phyloP scores from a whole-genome alignment of 1,140 invertebrate species.

The Drosophila rufa region DNA sequence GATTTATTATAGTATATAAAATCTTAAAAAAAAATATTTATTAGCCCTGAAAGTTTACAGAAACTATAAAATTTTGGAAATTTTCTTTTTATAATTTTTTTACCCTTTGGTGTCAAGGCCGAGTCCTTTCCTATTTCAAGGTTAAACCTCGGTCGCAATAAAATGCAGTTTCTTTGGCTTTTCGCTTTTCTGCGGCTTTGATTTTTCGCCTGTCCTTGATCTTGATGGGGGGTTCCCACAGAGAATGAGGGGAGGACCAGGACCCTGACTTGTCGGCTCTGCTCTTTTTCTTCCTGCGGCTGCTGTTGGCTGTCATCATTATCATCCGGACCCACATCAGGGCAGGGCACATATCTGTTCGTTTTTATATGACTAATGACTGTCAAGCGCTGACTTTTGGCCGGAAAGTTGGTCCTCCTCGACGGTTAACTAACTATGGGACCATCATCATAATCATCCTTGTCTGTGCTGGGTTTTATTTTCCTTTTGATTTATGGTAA shows the following conservation, averaged over 20 bases:
- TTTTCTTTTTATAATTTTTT: too few relatives aligned
- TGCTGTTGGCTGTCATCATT: conserved; percentile 65
- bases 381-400: conserved; percentile 70
- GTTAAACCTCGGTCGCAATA: conserved; percentile 15
- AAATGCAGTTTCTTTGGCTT: conserved; percentile 34
- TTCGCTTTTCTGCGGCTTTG: conserved; percentile 34
- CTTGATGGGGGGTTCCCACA: conserved; percentile 41
- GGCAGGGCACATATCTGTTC: conserved; percentile 40
- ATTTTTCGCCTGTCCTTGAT: conserved; percentile 47
- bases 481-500: conserved; percentile 57
- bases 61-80: too few relatives aligned
- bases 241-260: conserved; percentile 16
- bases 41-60: too few relatives aligned
- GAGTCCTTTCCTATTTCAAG: conserved; percentile 13
- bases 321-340: conserved; percentile 62
- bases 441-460: conserved; percentile 11
- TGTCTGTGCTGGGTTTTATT: background rate
- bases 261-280: conserved; percentile 30
- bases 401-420: conserved; percentile 36
- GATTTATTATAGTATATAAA: too few relatives aligned
- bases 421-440: conserved; percentile 17
- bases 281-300: conserved; percentile 20
- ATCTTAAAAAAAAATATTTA: too few relatives aligned
- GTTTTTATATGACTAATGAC: conserved; percentile 74
- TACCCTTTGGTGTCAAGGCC: background rate